Conservation (phyloP, 2,888 invertebrate genomes). For the Chalcis sispes region DNA sequence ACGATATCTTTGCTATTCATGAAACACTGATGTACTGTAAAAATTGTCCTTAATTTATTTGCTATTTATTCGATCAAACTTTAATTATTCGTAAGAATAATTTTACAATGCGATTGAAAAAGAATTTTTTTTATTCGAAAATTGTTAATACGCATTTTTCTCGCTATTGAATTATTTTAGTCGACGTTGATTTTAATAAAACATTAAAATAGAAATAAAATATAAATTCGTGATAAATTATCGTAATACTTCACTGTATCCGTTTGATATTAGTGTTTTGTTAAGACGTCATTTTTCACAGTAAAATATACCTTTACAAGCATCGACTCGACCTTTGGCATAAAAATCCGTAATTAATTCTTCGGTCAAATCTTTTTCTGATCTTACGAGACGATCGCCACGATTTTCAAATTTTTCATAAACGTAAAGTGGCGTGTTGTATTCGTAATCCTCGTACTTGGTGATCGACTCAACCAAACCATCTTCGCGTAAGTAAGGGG, state of each 20-base stretch:
- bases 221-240: too few relatives aligned
- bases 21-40: slow-evolving; percentile 75
- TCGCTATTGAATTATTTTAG: too few relatives aligned
- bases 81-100: too few relatives aligned
- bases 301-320: slow-evolving; percentile 81
- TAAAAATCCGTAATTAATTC: slow-evolving; percentile 81
- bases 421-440: slow-evolving; percentile 72
- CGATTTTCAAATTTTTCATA: slow-evolving; percentile 77
- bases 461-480: slow-evolving; percentile 83
- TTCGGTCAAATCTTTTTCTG: slow-evolving; percentile 78
- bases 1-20: slow-evolving; percentile 63
- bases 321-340: slow-evolving; percentile 82
- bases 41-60: too few relatives aligned
- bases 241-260: neutral
- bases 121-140: neutral
- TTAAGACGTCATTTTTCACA: neutral
- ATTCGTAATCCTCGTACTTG: slow-evolving; percentile 80
- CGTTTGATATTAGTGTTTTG: neutral
- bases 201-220: slow-evolving; percentile 16
- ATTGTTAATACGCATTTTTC: too few relatives aligned
- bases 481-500: slow-evolving; percentile 85
- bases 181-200: too few relatives aligned
- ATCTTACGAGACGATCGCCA: slow-evolving; percentile 80
- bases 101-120: too few relatives aligned
- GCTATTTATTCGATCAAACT: too few relatives aligned